Evolutionary conservation across 2,113 vertebrate genomes (phyloP).

Genomic region (Dinomys branickii): DNA sequence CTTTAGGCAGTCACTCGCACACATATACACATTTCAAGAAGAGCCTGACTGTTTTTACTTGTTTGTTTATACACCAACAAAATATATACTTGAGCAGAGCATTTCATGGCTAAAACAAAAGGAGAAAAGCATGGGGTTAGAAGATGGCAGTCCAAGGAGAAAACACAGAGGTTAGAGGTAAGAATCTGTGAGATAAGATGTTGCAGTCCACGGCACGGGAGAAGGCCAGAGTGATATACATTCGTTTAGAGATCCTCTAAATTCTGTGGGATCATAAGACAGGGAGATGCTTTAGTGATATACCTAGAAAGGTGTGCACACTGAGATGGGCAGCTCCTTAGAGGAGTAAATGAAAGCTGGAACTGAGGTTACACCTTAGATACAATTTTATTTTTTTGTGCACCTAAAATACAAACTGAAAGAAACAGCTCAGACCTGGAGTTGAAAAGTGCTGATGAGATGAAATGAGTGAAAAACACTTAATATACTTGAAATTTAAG

Average conservation of each 20-base stretch:
- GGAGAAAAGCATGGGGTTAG: neutral
- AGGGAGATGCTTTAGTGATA: neutral
- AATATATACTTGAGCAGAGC: neutral
- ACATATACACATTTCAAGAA: neutral
- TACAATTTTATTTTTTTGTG: neutral
- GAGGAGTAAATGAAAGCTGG: neutral
- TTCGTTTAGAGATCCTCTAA: neutral
- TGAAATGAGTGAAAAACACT: neutral
- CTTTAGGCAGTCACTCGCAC: neutral
- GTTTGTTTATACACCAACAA: neutral
- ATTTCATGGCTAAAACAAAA: slow-evolving; percentile 18
- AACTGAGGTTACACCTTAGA: neutral
- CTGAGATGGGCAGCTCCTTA: neutral
- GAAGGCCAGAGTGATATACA: neutral
- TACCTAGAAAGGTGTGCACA: neutral
- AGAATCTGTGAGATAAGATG: neutral
- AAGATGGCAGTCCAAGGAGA: neutral
- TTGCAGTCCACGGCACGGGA: rapidly evolving
- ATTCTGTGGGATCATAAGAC: neutral
- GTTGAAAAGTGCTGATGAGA: neutral
- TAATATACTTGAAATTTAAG: neutral
- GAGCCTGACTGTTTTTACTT: neutral
- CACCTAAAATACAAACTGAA: neutral
- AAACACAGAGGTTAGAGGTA: neutral
- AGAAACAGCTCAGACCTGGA: neutral